Base-by-base conservation (phyloP, 2,888 invertebrate genomes). In the Orthonevra nobilis region DNA sequence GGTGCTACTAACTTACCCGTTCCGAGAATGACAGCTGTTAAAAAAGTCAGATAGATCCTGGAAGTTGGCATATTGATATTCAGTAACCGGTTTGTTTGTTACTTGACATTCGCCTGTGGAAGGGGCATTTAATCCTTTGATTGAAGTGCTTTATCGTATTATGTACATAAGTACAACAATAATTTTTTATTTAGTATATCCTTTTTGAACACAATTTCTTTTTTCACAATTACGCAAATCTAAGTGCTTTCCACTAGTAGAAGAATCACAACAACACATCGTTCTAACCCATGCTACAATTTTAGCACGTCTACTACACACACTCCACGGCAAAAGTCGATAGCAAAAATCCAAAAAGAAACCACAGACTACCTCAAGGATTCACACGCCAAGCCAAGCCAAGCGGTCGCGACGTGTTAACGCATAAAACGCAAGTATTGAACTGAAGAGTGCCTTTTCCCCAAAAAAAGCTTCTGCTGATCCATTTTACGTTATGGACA, bases 21-120 rank as follows among this genome's bases (percentile, higher is more conserved):
- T 50, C 79, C 79, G 14, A 79, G 54, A 68, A 79, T 79, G 72
- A 79, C 79, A 79, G 72, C 72, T 73, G 79, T 73, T 79, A 73
- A 66, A 56, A 79, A 72, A 56, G 73, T 79, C 54, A 79, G 50
- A 61, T 79, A 79, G 54, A 79, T 66, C 66, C 79, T 68, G 61
- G 68, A 61, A 61, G 73, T 72, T 72, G 73, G 79, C 79, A 79
- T 79, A 70, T 77, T 77, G 77, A 77, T 54, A 60, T 77, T 70
- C 46, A 64, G 60, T 64, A 54, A 44, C 70, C 46, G 34, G 26
- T 20, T 20, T 50, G 30, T 77, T 54, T 69, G 12, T 38, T 23
- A 10, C 26, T 56, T 61, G 60, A 26, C 74, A 60, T 60, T 23
- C 12, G 26, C 9, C 5, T n/a, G 7, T 26, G 23, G 23, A 23